A percentile compares a stretch with the other conserved stretches of the same genome.
These are phyloP conservation scores for Resseliella maxima DNA, from an alignment of 2,888 invertebrate species.

Conservation along the genomic window DNA sequence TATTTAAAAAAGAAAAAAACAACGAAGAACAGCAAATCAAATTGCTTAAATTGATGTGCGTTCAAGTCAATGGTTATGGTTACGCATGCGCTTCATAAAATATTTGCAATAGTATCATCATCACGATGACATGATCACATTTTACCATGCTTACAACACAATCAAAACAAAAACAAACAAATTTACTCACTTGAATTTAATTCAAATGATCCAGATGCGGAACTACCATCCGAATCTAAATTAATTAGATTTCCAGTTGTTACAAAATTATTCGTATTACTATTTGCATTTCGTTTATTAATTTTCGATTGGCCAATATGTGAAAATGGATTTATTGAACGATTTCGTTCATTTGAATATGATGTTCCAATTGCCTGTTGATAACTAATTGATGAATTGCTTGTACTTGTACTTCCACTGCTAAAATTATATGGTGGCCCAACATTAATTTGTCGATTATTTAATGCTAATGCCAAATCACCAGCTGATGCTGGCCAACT, in stretches of 20 bases:
- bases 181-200: constrained; percentile 24
- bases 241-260: constrained; percentile 42
- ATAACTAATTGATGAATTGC: constrained; percentile 53
- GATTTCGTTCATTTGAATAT: constrained; percentile 68
- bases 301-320: constrained; percentile 67
- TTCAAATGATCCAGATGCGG: constrained; percentile 22
- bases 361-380: not conserved
- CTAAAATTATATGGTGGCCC: constrained; percentile 60
- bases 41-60: constrained; percentile 29
- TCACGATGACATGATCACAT: not conserved
- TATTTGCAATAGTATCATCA: not conserved
- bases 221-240: constrained; percentile 55
- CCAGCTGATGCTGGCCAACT: constrained; percentile 66
- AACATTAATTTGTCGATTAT: constrained; percentile 63
- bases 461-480: constrained; percentile 61
- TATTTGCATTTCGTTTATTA: constrained; percentile 55
- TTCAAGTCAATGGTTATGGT: not conserved
- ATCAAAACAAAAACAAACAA: not conserved
- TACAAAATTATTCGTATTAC: constrained; percentile 11
- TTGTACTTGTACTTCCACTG: constrained; percentile 57
- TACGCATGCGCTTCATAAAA: constrained; percentile 22
- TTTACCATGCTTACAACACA: not conserved
- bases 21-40: too few relatives aligned
- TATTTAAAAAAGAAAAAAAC: not conserved
- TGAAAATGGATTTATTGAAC: constrained; percentile 72